Evolutionary conservation across 2,113 vertebrate species (phyloP), one percentile per base, ranked within the genome.

Genomic region (Dasyurus viverrinus): DNA sequence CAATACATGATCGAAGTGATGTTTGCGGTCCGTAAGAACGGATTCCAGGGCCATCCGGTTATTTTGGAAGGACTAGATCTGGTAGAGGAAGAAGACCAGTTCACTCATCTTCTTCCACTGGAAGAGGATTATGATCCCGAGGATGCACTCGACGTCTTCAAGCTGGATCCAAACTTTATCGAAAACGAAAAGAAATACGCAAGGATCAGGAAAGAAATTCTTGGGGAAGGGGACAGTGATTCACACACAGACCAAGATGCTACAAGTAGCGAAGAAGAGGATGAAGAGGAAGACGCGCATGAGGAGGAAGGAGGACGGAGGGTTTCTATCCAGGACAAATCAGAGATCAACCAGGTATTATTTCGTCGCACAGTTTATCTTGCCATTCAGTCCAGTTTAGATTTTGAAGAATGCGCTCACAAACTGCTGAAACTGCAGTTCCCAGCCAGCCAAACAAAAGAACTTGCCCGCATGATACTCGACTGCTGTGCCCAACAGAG

Each of bases 1-100:
- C 99, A 99, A 97, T 99, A 99, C 98, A 99, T 99, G 99, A 99
- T 99, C 84, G 99, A 99, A 98, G 99, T 99, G 92, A 99, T 99
- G 99, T 99, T 99, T 97, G 99, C 99, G 91, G 99, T 99, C 93
- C 98, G 99, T 76, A 99, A 99, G 93, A 99, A 99, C 95, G 99
- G 99, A 90, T 99, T 99, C 97, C 99, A 99, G 97, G 99, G 99
- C 97, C 99, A 99, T 57, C 99, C 99, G 0, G 96, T 99, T 57
- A 98, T 99, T 96, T 98, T 98, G 11, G 99, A 99, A 0, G 99
- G 99, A 2, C 98, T 99, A 92, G 99, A 99, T 97, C 98, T 99
- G 91, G 99, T 99, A 68, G 99, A 99, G 93, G 99, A 99, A 93
- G 99, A 99, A 26, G 99, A 99, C 98, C 99, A 99, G 97, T 99